phyloP scores from a whole-genome alignment of 1,140 invertebrate species.

The Atta cephalotes region DNA sequence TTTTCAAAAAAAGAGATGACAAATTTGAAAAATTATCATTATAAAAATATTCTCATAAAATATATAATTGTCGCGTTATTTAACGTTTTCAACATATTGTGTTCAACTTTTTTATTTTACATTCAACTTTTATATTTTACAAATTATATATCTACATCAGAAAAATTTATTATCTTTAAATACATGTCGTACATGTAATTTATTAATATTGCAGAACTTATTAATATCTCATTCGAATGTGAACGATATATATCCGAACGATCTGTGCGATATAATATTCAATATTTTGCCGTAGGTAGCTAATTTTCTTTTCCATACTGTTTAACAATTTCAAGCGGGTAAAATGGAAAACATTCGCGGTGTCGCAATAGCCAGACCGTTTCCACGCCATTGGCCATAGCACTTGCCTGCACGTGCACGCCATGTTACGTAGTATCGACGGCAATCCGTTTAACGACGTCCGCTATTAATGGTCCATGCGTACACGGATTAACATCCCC shows the following conservation, averaged over 20 bases:
- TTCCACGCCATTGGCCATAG: constrained; percentile 68
- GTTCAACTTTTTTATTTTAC: neutral
- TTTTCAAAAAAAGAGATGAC: neutral
- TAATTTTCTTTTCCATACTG: constrained; percentile 18
- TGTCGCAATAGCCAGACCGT: constrained; percentile 34
- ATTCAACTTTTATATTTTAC: neutral
- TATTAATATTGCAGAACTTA: neutral
- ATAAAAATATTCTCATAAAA: constrained; percentile 12
- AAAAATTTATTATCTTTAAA: constrained; percentile 25
- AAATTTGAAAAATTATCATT: neutral
- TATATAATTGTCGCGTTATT: neutral
- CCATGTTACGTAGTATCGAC: constrained; percentile 65
- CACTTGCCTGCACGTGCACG: constrained; percentile 58
- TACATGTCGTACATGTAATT: neutral
- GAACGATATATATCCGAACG: neutral
- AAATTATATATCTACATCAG: neutral
- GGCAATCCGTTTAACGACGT: constrained; percentile 73
- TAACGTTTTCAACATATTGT: neutral
- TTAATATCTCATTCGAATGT: neutral
- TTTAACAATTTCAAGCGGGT: constrained; percentile 29
- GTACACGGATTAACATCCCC: constrained; percentile 72
- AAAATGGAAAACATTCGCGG: constrained; percentile 39
- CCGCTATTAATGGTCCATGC: constrained; percentile 73
- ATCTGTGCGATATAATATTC: neutral
- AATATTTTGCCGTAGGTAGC: constrained; percentile 1